Evolutionary conservation across 2,797 vertebrate genomes (phyloP).

Genomic region (Ctenopoma kingsleyae): DNA sequence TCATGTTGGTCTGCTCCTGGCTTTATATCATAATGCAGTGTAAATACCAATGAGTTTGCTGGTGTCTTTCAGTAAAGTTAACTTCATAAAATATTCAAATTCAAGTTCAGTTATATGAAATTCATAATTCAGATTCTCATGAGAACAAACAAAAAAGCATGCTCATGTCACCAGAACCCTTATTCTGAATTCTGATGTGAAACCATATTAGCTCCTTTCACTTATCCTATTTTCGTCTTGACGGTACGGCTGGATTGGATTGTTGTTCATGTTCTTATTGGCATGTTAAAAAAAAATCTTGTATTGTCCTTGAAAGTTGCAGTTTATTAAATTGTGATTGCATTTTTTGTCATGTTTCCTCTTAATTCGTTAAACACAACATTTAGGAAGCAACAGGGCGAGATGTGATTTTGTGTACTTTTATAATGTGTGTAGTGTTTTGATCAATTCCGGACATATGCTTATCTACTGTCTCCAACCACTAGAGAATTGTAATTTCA

Average conservation of each 20-base stretch:
- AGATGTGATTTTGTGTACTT: background rate
- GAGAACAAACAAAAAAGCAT: background rate
- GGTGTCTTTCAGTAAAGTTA: background rate
- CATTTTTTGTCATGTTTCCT: too few relatives aligned
- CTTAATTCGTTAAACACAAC: too few relatives aligned
- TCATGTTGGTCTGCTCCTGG: background rate
- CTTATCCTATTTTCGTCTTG: too few relatives aligned
- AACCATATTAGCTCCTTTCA: background rate
- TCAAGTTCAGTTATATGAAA: background rate
- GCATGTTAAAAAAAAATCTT: too few relatives aligned
- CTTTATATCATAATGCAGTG: background rate
- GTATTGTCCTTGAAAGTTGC: background rate
- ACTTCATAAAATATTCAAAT: background rate
- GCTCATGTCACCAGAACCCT: too few relatives aligned
- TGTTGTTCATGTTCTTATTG: too few relatives aligned
- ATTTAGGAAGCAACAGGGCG: too few relatives aligned
- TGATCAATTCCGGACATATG: background rate
- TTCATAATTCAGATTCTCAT: background rate
- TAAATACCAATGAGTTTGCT: background rate
- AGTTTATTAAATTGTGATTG: background rate
- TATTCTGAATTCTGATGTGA: background rate
- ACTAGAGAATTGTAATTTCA: background rate
- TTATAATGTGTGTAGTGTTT: background rate
- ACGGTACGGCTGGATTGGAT: too few relatives aligned
- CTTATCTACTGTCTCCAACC: constrained; percentile 5